Conservation (phyloP, 1,140 invertebrate species). For the Tribolium castaneum region DNA sequence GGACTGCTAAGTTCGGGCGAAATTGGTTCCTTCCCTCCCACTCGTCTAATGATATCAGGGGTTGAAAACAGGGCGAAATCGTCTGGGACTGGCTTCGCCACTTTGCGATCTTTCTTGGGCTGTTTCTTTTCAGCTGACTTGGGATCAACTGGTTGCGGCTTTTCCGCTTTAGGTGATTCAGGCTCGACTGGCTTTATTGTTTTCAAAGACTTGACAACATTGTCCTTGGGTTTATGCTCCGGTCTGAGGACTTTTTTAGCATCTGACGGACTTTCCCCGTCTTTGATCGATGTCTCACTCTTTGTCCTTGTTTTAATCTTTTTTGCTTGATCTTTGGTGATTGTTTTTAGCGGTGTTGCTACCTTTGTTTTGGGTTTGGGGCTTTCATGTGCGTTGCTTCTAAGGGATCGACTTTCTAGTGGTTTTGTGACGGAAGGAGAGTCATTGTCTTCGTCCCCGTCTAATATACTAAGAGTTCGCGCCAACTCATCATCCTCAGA, state of each 20-base stretch:
- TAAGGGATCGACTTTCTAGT: not conserved
- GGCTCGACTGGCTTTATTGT: slow-evolving; percentile 46
- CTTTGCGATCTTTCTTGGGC: slow-evolving; percentile 77
- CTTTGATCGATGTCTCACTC: not conserved
- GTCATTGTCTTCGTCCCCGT: slow-evolving; percentile 50
- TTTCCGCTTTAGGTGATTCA: slow-evolving; percentile 58
- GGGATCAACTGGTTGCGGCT: slow-evolving; percentile 61
- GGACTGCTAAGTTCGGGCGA: slow-evolving; percentile 55
- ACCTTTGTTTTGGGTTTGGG: not conserved
- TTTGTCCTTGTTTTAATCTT: not conserved
- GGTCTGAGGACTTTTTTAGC: not conserved
- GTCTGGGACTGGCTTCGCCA: slow-evolving; percentile 71
- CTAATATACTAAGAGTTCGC: slow-evolving; percentile 60
- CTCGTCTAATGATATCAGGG: slow-evolving; percentile 80
- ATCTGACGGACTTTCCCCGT: not conserved
- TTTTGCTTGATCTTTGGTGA: not conserved
- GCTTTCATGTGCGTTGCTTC: not conserved
- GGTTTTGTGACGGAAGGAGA: slow-evolving; percentile 41
- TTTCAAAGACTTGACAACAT: not conserved
- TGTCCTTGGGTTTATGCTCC: slow-evolving; percentile 60
- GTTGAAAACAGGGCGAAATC: slow-evolving; percentile 80
- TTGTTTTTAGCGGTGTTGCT: not conserved
- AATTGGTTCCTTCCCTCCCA: slow-evolving; percentile 66
- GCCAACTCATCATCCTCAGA: slow-evolving; percentile 58
- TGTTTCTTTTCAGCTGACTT: slow-evolving; percentile 56